Evolutionary conservation across 1,140 invertebrate genomes (phyloP).

Genomic region (Holotrichia oblita): DNA sequence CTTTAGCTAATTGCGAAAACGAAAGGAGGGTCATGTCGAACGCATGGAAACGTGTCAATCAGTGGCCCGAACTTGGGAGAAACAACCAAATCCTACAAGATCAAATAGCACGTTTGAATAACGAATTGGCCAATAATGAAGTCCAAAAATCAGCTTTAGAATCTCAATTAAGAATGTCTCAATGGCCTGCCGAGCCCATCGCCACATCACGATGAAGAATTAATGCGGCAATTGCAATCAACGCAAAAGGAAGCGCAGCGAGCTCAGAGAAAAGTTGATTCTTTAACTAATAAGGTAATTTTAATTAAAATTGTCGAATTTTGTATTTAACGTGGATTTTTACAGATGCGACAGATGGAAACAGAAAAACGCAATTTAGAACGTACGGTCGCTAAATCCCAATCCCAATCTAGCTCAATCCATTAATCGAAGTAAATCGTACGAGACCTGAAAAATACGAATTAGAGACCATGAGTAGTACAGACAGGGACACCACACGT

Average conservation of each 20-base stretch:
- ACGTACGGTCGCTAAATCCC: slow-evolving; percentile 64
- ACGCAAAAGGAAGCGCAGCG: slow-evolving; percentile 75
- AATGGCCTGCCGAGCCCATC: slow-evolving; percentile 72
- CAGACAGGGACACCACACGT: slow-evolving; percentile 61
- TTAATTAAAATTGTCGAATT: slow-evolving; percentile 38
- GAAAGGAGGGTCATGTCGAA: slow-evolving; percentile 85
- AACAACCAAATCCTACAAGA: slow-evolving; percentile 74
- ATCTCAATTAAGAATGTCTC: slow-evolving; percentile 79
- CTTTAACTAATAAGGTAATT: slow-evolving; percentile 74
- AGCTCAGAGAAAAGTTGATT: slow-evolving; percentile 77
- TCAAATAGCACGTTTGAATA: slow-evolving; percentile 73
- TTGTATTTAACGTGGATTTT: slow-evolving; percentile 69
- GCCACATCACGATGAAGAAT: slow-evolving; percentile 69
- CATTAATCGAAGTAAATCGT: slow-evolving; percentile 69
- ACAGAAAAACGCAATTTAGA: slow-evolving; percentile 78
- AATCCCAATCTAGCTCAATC: slow-evolving; percentile 52
- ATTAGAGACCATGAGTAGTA: slow-evolving; percentile 60
- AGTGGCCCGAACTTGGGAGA: slow-evolving; percentile 68
- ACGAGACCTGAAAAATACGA: slow-evolving; percentile 72
- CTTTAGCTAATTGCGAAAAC: slow-evolving; percentile 82
- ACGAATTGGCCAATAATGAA: slow-evolving; percentile 78
- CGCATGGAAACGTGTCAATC: slow-evolving; percentile 81
- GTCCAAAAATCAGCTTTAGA: slow-evolving; percentile 83
- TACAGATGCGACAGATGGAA: slow-evolving; percentile 70
- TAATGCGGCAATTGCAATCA: slow-evolving; percentile 74